Evolutionary conservation across 2,797 vertebrate species (phyloP), one percentile per base, ranked within the genome.

Genomic region (Valencia hispanica): DNA sequence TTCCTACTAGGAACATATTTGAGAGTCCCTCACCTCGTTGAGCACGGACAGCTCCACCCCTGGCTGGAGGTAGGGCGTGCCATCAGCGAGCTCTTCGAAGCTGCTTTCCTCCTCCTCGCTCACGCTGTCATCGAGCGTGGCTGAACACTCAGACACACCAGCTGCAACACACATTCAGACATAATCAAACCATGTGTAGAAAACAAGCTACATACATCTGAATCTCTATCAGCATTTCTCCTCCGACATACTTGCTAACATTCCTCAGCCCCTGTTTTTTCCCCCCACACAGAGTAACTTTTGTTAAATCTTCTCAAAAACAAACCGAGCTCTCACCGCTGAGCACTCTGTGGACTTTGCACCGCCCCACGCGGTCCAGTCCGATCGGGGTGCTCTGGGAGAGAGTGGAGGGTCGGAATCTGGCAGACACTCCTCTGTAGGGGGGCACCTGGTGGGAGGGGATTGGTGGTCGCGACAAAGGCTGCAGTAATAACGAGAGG

Each of bases 321-420:
- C 68, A 68, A 80, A 27, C 1, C 30, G 15, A 0, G 75, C 70
- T 85, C 94, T 94, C 79, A 96, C 95, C 95, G 5, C 96, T 96
- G 83, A 96, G 94, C 75, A 96, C 81, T 90, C 95, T 89, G 82
- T 94, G 94, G 30, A 91, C 95, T 80, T 66, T 94, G 73, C 94
- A 94, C 20, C 97, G 93, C 34, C 98, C 98, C 63, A 99, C 95
- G 0, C 96, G 95, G 90, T 99, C 98, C 91, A 99, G 94, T 48
- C 97, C 98, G 0, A 99, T 99, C 45, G 98, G 98, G 72, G 97
- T 99, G 91, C 98, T 99, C 91, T 98, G 98, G 73, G 98, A 99
- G 72, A 99, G 94, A 70, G 95, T 84, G 53, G 96, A 95, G 0
- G 98, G 98, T 10, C 96, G 96, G 80, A 97, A 95, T 59, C 97